phyloP scores from a whole-genome alignment of 2,113 vertebrate genomes.

The Rostratula benghalensis region DNA sequence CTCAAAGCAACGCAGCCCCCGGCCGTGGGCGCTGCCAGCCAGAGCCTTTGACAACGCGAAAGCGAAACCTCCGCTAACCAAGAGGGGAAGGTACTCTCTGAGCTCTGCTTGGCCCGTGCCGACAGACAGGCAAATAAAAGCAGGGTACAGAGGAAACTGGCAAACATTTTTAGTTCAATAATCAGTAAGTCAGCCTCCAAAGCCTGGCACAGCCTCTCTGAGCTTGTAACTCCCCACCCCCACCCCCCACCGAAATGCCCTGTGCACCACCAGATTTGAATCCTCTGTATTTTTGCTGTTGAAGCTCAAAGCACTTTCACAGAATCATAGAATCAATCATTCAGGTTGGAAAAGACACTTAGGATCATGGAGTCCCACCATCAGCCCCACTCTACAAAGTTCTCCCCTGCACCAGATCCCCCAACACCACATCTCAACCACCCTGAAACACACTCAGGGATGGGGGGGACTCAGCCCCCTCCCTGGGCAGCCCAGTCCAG shows the following conservation, averaged over 20 bases:
- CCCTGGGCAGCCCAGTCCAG: too few species aligned
- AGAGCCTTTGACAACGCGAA: not conserved
- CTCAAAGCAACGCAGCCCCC: not conserved
- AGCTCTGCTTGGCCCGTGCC: not conserved
- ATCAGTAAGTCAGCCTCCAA: fast-evolving
- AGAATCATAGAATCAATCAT: too few species aligned
- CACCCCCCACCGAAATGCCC: fast-evolving
- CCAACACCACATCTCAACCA: too few species aligned
- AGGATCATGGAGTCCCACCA: too few species aligned
- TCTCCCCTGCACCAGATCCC: too few species aligned
- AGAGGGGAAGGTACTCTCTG: not conserved
- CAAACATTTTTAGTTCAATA: fast-evolving
- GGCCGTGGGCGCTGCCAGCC: not conserved
- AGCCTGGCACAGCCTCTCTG: fast-evolving
- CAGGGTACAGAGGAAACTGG: not conserved
- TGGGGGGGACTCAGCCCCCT: too few species aligned
- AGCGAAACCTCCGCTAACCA: not conserved
- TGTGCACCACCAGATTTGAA: fast-evolving
- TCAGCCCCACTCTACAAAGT: too few species aligned
- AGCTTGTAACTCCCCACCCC: fast-evolving
- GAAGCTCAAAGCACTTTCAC: not conserved
- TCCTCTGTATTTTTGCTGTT: fast-evolving
- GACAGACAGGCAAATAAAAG: not conserved
- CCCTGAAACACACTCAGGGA: too few species aligned
- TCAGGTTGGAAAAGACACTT: too few species aligned